Conservation (phyloP, 1,140 invertebrate species). For the Scylla paramamosain region DNA sequence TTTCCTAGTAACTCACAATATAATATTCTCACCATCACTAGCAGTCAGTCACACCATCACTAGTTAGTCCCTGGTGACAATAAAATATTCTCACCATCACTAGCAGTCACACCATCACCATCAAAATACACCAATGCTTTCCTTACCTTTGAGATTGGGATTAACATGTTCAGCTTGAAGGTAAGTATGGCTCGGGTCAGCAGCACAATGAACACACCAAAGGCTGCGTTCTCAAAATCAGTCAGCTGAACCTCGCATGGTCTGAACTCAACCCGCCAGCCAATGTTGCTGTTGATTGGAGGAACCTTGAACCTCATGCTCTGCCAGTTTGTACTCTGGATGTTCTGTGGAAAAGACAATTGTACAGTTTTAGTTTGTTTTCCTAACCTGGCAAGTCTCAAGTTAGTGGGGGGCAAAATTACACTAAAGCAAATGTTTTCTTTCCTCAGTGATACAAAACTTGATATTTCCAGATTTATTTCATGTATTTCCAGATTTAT, state of each 20-base stretch:
- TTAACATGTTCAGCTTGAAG: constrained; percentile 97
- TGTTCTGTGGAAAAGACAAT: constrained; percentile 87
- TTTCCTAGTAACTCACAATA: no score
- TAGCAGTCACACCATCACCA: no score
- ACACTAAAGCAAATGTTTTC: no score
- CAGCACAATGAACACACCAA: constrained; percentile 98
- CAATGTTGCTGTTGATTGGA: constrained; percentile 95
- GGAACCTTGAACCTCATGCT: constrained; percentile 99
- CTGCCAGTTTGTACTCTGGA: constrained; percentile 99
- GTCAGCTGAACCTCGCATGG: constrained; percentile 99
- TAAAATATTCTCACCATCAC: no score
- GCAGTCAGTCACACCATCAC: no score
- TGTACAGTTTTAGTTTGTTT: neutral
- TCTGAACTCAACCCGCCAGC: constrained; percentile 99
- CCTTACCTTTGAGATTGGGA: constrained; percentile 96
- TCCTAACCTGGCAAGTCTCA: neutral
- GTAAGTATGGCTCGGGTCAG: constrained; percentile 98
- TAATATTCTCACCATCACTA: no score
- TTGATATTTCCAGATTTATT: no score
- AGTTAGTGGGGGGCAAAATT: no score
- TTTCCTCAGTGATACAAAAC: no score
- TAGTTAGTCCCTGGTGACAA: no score
- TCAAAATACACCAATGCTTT: no score
- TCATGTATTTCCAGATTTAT: no score
- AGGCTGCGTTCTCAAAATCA: constrained; percentile 99